These are phyloP conservation scores for Procambarus virginalis DNA, from an alignment of 1,140 invertebrate genomes.

Conservation along the genomic window DNA sequence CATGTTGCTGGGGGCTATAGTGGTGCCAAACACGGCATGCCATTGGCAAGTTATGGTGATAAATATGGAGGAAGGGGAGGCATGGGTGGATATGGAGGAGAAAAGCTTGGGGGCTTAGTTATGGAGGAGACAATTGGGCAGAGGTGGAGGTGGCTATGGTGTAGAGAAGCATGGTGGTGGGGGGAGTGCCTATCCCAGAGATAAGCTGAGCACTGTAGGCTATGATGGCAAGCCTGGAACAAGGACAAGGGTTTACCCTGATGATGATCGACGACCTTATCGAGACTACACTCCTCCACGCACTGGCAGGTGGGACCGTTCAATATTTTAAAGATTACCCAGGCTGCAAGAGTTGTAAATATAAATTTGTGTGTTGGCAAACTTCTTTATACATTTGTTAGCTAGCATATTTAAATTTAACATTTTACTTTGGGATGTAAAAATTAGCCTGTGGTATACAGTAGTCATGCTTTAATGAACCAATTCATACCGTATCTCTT, in stretches of 20 bases:
- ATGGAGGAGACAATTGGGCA: slow-evolving; percentile 39
- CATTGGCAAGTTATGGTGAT: background rate
- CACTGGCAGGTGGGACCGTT: slow-evolving; percentile 15
- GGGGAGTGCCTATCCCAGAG: slow-evolving; percentile 22
- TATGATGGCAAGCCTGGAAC: slow-evolving; percentile 30
- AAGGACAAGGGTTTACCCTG: slow-evolving; percentile 33
- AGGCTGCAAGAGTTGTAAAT: too few relatives aligned
- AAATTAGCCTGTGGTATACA: too few relatives aligned
- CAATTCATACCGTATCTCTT: too few relatives aligned
- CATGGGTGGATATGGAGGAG: slow-evolving; percentile 24
- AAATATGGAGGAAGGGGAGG: slow-evolving; percentile 44
- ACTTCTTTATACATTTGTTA: too few relatives aligned
- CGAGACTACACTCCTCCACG: slow-evolving; percentile 28
- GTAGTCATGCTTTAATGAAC: too few relatives aligned
- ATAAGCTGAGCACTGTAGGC: slow-evolving; percentile 18
- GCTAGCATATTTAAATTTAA: too few relatives aligned
- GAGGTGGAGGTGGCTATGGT: slow-evolving; percentile 8
- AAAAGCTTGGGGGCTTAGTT: slow-evolving; percentile 2
- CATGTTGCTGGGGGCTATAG: slow-evolving; percentile 10
- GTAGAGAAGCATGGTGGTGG: slow-evolving; percentile 26
- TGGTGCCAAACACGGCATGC: background rate
- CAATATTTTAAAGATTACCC: background rate
- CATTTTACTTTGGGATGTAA: too few relatives aligned
- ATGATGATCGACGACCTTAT: slow-evolving; percentile 39
- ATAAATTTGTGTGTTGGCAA: too few relatives aligned